Evolutionary conservation across 2,113 vertebrate genomes (phyloP).

Genomic region (Rhombomys opimus): DNA sequence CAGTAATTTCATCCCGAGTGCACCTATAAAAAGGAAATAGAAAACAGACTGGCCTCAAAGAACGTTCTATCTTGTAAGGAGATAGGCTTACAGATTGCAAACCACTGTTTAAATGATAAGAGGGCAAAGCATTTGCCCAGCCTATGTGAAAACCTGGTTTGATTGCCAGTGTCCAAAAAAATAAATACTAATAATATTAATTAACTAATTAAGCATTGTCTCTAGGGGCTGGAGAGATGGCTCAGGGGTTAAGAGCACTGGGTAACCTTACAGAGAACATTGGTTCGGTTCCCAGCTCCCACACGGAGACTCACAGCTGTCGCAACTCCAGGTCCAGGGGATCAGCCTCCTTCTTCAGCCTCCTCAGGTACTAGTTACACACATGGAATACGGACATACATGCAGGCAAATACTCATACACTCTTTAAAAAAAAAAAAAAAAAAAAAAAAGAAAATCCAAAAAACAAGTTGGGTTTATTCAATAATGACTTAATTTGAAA

Average conservation of each 20-base stretch:
- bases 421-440: not conserved
- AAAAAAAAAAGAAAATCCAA: not conserved
- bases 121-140: not conserved
- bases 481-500: not conserved
- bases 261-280: not conserved
- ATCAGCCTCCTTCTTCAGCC: not conserved
- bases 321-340: not conserved
- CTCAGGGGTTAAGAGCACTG: not conserved
- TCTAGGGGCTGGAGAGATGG: not conserved
- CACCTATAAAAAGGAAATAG: not conserved
- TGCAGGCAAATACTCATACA: not conserved
- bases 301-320: not conserved
- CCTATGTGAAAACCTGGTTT: not conserved
- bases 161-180: not conserved
- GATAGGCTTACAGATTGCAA: not conserved
- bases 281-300: not conserved
- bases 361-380: not conserved
- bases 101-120: not conserved
- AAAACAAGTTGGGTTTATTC: not conserved
- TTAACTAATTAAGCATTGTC: not conserved
- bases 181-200: not conserved
- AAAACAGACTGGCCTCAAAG: slow-evolving; percentile 4
- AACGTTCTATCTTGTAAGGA: not conserved
- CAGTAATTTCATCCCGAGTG: not conserved
- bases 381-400: not conserved